Percentiles rank a stretch among this genome's conserved stretches.
Evolutionary conservation across 2,113 vertebrate genomes (phyloP).

Genomic region (Mesitornis unicolor): DNA sequence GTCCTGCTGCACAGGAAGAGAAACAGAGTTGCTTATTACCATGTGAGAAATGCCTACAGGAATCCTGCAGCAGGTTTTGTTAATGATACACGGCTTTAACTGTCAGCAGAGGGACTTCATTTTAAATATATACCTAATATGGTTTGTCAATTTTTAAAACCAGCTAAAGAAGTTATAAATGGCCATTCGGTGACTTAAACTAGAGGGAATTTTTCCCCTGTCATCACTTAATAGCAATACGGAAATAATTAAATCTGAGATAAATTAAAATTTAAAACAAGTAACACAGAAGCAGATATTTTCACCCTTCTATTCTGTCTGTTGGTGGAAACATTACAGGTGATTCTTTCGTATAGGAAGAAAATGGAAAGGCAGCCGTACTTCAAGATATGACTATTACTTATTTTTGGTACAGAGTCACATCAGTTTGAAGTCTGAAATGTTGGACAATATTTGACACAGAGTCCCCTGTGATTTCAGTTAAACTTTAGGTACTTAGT

Average conservation of each 20-base stretch:
- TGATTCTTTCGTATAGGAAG: background rate
- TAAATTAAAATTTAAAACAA: background rate
- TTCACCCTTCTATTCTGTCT: background rate
- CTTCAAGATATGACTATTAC: background rate
- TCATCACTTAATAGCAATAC: background rate
- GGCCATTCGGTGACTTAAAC: background rate
- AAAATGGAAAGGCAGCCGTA: background rate
- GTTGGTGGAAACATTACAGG: background rate
- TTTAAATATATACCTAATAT: background rate
- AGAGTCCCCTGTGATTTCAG: background rate
- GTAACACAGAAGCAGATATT: background rate
- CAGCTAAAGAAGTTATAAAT: background rate
- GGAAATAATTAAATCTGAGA: background rate
- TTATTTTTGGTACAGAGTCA: background rate
- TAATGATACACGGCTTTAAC: background rate
- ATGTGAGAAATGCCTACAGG: background rate
- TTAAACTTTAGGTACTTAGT: background rate
- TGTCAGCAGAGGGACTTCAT: background rate
- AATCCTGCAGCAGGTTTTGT: background rate
- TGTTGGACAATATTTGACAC: rapidly evolving
- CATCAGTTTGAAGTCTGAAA: background rate
- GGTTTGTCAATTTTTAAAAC: background rate
- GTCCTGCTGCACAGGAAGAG: background rate
- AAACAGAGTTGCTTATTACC: background rate
- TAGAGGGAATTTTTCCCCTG: background rate